These are phyloP conservation scores for Phylloscopus trochilus DNA, from an alignment of 2,113 vertebrate genomes.

Conservation along the genomic window DNA sequence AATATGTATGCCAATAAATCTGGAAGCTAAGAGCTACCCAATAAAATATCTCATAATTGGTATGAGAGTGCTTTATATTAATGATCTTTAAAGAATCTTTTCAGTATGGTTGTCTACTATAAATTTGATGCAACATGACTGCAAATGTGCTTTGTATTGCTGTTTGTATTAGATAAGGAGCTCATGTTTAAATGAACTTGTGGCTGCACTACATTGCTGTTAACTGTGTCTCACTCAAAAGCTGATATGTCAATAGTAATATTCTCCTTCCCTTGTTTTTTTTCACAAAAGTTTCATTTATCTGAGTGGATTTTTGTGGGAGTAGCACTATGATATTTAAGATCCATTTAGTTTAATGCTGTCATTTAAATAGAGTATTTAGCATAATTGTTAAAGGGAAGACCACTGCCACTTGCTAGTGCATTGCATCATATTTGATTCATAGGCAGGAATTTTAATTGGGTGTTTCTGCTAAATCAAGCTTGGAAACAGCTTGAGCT, in stretches of 20 bases:
- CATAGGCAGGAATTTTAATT: not conserved
- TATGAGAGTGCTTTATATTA: not conserved
- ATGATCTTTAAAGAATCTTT: not conserved
- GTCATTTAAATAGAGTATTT: not conserved
- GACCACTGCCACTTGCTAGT: not conserved
- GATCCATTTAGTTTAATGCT: not conserved
- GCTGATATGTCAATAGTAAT: not conserved
- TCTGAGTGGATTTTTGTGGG: not conserved
- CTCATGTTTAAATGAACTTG: rapidly evolving
- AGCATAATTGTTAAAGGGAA: not conserved
- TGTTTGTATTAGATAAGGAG: constrained; percentile 10
- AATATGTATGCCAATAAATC: not conserved
- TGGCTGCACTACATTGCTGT: not conserved
- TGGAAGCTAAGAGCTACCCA: not conserved
- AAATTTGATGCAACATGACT: not conserved
- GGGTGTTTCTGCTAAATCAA: not conserved
- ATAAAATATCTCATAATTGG: not conserved
- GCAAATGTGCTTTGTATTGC: not conserved
- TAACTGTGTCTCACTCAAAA: not conserved
- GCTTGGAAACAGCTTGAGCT: not conserved
- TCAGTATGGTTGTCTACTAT: not conserved
- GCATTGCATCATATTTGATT: not conserved
- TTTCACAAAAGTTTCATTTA: not conserved
- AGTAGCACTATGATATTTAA: not conserved
- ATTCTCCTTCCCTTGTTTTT: not conserved